Evolutionary conservation across 2,888 invertebrate species (phyloP).

Genomic region (Leucophora obtusa): DNA sequence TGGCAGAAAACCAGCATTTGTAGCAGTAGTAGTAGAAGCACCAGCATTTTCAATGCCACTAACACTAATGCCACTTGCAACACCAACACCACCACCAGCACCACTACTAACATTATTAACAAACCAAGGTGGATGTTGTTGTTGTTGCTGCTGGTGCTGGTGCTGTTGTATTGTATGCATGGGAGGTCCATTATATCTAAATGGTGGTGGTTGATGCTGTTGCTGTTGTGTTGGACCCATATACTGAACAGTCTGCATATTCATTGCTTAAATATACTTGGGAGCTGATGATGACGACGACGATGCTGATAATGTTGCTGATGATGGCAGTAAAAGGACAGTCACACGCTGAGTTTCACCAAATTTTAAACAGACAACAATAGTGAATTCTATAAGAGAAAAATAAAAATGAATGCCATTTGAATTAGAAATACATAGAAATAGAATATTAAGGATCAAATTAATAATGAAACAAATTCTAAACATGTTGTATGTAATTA

Average conservation of each 20-base stretch:
- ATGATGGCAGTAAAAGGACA: not conserved
- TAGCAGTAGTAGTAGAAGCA: slow-evolving; percentile 30
- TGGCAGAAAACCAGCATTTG: slow-evolving; percentile 62
- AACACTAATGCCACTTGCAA: slow-evolving; percentile 35
- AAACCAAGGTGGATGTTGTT: slow-evolving; percentile 56
- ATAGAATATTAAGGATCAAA: slow-evolving; percentile 10
- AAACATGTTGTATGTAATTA: not conserved
- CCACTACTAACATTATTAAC: slow-evolving; percentile 41
- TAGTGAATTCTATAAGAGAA: slow-evolving; percentile 15
- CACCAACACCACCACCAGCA: slow-evolving; percentile 15
- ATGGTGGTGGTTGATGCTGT: slow-evolving; percentile 41
- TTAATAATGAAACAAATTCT: slow-evolving; percentile 19
- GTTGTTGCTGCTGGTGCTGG: slow-evolving; percentile 54
- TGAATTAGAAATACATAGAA: too few species aligned
- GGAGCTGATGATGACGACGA: not conserved
- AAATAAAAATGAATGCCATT: not conserved
- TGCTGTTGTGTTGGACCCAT: slow-evolving; percentile 55
- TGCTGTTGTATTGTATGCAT: slow-evolving; percentile 59
- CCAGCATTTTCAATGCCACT: slow-evolving; percentile 55
- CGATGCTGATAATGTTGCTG: too few species aligned
- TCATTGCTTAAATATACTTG: slow-evolving; percentile 41
- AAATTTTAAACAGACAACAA: slow-evolving; percentile 21
- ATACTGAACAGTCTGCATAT: slow-evolving; percentile 62
- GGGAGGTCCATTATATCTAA: slow-evolving; percentile 58
- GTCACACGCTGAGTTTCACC: slow-evolving; percentile 12